Base-by-base conservation (phyloP, 1,140 invertebrate genomes). In the Paramacrobiotus metropolitanus region DNA sequence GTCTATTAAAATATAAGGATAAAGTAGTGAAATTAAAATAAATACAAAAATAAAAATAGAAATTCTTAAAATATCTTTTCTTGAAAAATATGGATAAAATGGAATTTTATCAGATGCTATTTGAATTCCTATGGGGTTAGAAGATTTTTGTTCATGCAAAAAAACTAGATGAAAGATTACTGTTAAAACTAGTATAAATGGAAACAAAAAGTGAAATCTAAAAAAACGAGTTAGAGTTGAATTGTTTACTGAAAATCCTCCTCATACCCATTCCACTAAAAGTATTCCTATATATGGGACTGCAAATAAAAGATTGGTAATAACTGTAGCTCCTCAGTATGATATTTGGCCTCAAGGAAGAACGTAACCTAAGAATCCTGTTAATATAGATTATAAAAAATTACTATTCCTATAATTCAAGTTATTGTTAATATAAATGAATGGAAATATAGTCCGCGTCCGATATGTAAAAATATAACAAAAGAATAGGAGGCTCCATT, bases 1-100 rank as follows among this genome's bases (percentile, higher is more conserved):
- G 66, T 83, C 81, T 65, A 75, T 73, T 70, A 83, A 69, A 67
- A 79, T 59, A 68, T 77, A 77, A n/a, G 81, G 80, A 59, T 68
- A 70, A 62, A 68, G 65, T 63, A 73, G 67, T 60, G 62, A 62
- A 65, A 68, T 60, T 60, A 67, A n/a, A 61, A 70, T 71, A 68
- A 78, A 68, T 31, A 70, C 68, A 71, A 77, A 68, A 61, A 69
- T 59, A 65, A 74, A 67, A 69, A 78, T 30, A 1, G 64, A 9
- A 59, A 60, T 61, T 1, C 66, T 66, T 30, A 63, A 9, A 15
- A 61, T 18, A 59, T 68, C 68, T 61, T 69, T 68, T 21, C 61
- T 30, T 2, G 59, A 61, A 63, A 61, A 68, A 60, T 76, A 81
- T 21, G 76, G 75, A 67, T 71, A 73, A 63, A 72, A 72, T 24